Percentiles rank a stretch among this genome's conserved stretches.
Evolutionary conservation across 2,113 vertebrate genomes (phyloP).

Genomic region (Spea multiplicata): DNA sequence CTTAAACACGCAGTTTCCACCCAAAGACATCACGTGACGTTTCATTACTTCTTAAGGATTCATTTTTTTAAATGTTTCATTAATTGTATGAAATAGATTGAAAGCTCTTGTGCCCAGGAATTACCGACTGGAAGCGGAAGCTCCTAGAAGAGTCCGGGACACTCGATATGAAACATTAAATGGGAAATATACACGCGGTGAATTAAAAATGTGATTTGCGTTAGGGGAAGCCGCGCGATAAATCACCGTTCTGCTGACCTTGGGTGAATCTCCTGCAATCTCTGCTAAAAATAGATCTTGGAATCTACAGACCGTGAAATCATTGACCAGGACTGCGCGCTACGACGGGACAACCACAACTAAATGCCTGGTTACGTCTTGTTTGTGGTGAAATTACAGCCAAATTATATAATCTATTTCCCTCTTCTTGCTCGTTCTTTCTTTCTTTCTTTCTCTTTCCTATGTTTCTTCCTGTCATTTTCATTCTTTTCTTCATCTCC

Average conservation of each 20-base stretch:
- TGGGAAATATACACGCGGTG: neutral
- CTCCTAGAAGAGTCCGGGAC: neutral
- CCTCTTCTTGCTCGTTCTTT: neutral
- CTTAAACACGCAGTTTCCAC: too few relatives aligned
- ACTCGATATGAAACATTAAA: neutral
- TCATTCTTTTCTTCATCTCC: neutral
- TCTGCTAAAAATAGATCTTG: slow-evolving; percentile 29
- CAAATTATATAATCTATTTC: neutral
- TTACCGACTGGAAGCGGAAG: neutral
- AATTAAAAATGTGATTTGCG: neutral
- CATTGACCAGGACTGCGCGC: slow-evolving; percentile 12
- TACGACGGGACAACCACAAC: neutral
- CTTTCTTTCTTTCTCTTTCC: too few relatives aligned
- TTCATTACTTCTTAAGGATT: too few relatives aligned
- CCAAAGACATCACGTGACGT: too few relatives aligned
- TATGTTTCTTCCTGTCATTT: neutral
- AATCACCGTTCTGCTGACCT: slow-evolving; percentile 4
- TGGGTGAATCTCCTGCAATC: slow-evolving; percentile 22
- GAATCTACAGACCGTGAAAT: slow-evolving; percentile 34
- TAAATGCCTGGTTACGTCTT: slow-evolving; percentile 4
- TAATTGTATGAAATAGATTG: too few relatives aligned
- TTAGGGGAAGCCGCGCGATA: neutral
- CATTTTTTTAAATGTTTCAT: too few relatives aligned
- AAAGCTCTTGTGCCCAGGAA: too few relatives aligned
- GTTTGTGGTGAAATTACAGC: slow-evolving; percentile 7